These are phyloP conservation scores for Drosophila pegasa DNA, from an alignment of 2,888 invertebrate species.

Conservation along the genomic window DNA sequence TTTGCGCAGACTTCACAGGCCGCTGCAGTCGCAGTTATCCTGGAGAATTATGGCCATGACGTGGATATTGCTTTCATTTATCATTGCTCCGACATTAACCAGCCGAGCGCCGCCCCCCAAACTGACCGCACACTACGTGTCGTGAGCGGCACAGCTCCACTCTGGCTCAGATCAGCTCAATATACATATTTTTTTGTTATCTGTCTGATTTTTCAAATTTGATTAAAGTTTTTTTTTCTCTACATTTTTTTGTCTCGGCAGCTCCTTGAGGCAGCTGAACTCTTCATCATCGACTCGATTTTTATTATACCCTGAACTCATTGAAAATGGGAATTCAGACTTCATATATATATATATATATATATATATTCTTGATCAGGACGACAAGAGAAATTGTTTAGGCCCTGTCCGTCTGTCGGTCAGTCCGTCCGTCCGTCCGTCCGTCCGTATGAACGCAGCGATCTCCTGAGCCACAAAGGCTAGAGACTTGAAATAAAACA, in stretches of 20 bases:
- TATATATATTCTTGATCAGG: too few species aligned
- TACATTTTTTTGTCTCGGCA: too few species aligned
- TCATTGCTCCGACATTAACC: constrained; percentile 13
- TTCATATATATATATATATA: too few species aligned
- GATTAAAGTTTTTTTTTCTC: background rate
- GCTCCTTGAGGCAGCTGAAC: too few species aligned
- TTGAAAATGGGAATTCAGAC: background rate
- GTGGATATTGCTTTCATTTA: constrained; percentile 47
- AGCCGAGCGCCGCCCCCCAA: background rate
- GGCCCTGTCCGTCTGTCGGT: too few species aligned
- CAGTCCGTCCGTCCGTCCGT: too few species aligned
- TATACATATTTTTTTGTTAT: constrained; percentile 1
- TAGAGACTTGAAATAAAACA: too few species aligned
- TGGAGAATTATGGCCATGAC: constrained; percentile 28
- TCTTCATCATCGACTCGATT: too few species aligned
- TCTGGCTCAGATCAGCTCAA: background rate
- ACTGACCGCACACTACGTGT: constrained; percentile 3
- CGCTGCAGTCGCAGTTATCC: constrained; percentile 16
- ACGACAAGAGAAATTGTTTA: too few species aligned
- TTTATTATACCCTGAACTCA: background rate
- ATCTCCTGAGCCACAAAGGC: too few species aligned
- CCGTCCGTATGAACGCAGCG: too few species aligned
- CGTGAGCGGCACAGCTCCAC: background rate
- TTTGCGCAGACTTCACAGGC: constrained; percentile 47
- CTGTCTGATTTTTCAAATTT: constrained; percentile 4